Evolutionary conservation across 2,797 vertebrate genomes (phyloP).

Genomic region (Corythornis leucogaster): DNA sequence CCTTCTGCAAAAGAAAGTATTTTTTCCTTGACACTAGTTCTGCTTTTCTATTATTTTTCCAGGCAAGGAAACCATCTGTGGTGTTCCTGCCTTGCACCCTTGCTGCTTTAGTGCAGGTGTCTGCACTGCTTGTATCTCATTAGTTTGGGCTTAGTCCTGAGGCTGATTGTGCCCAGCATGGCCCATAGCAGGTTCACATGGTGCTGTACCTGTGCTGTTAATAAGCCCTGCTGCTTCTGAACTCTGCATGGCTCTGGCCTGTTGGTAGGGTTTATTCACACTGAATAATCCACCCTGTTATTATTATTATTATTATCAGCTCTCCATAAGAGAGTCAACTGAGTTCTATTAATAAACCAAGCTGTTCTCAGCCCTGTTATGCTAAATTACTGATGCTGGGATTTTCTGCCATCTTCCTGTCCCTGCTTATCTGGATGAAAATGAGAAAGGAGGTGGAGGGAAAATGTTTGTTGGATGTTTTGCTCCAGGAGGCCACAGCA

Average conservation of each 20-base stretch:
- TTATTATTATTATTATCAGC: background rate
- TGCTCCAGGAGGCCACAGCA: background rate
- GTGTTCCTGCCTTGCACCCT: background rate
- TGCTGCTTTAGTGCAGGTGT: slow-evolving; percentile 57
- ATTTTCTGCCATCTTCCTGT: background rate
- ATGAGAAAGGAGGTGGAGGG: background rate
- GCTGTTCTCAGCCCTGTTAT: background rate
- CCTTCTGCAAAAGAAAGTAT: background rate
- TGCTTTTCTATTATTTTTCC: background rate
- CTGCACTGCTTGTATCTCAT: background rate
- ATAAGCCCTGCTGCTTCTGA: background rate
- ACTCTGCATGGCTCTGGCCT: background rate
- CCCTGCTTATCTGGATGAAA: background rate
- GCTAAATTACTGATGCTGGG: background rate
- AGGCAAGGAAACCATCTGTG: slow-evolving; percentile 18
- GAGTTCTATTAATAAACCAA: background rate
- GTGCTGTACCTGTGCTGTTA: background rate
- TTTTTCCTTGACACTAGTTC: background rate
- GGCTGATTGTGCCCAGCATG: slow-evolving; percentile 28
- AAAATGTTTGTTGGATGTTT: accelerated
- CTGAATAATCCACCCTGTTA: background rate
- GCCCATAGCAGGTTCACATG: background rate
- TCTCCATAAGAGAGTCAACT: background rate
- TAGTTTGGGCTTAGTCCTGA: background rate
- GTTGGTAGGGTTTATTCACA: background rate